Evolutionary conservation across 2,888 invertebrate species (phyloP), one percentile per base, ranked within the genome.

Genomic region (Drosophila subquinaria): DNA sequence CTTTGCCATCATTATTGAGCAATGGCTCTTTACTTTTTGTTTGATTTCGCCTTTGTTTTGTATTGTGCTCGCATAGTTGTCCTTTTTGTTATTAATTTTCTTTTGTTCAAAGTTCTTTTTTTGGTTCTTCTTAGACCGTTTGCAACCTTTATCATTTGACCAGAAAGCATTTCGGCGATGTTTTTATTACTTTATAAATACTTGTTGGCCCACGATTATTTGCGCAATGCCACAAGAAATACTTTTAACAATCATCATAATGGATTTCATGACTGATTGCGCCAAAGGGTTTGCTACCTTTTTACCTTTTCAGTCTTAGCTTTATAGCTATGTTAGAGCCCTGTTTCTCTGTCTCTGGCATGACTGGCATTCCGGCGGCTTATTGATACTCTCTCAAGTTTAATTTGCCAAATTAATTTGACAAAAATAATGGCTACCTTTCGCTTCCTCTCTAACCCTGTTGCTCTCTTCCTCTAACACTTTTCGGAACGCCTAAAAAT

Each of bases 121-220:
- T 47, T 36, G 11, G n/a, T 15, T 9, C n/a, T 36, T 56, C 65
- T 72, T 57, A 8, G 35, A 43, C 51, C 43, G 43, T 33, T 47
- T 33, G 40, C 20, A 64, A 84, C 88, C 84, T 78, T 82, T 82
- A 72, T 84, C 75, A 75, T 81, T 69, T 56, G 57, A 73, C 53
- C 64, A 53, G 67, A 69, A 73, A 79, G 69, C 74, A 86, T 83
- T 87, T 83, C 67, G 71, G 59, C 69, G 73, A 87, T 88, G 85
- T 78, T 89, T 89, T 89, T 90, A 89, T 89, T 90, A 81, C 89
- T 89, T 89, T 88, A 81, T 79, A 89, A 89, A 90, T 90, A 88
- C 90, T 90, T 79, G 71, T 50, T 64, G 53, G 75, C 51, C 71
- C 63, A 74, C 73, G 75, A 86, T 80, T 88, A 78, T 84, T 82